Conservation (phyloP, 2,797 vertebrate genomes). For the Euphonia xanthogaster region DNA sequence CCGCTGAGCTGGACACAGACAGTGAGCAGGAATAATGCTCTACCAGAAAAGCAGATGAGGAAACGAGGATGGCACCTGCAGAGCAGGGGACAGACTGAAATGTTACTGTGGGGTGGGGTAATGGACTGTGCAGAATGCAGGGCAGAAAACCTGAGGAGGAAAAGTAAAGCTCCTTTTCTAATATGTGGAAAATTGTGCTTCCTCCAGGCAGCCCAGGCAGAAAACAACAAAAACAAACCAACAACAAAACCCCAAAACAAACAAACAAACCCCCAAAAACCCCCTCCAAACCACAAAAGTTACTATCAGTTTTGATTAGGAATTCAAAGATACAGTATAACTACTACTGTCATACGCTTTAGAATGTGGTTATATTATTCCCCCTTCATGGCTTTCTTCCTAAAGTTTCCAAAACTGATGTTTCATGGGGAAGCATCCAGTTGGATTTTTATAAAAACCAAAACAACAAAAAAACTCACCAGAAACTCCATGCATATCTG, state of each 20-base stretch:
- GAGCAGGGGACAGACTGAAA: background rate
- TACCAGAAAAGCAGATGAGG: background rate
- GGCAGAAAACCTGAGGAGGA: background rate
- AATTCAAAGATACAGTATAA: background rate
- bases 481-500: accelerated
- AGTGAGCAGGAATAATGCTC: background rate
- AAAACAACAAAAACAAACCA: background rate
- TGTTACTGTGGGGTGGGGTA: background rate
- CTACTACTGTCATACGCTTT: background rate
- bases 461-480: background rate
- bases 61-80: background rate
- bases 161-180: background rate
- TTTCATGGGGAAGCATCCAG: background rate
- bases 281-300: background rate
- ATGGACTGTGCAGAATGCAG: background rate
- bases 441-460: background rate
- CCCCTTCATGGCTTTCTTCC: background rate
- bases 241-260: background rate
- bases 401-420: background rate
- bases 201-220: background rate
- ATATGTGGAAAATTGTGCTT: background rate
- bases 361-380: background rate
- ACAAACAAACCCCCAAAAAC: background rate
- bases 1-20: background rate
- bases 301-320: background rate